phyloP scores from a whole-genome alignment of 2,797 vertebrate species.

The Myotis findleyi region DNA sequence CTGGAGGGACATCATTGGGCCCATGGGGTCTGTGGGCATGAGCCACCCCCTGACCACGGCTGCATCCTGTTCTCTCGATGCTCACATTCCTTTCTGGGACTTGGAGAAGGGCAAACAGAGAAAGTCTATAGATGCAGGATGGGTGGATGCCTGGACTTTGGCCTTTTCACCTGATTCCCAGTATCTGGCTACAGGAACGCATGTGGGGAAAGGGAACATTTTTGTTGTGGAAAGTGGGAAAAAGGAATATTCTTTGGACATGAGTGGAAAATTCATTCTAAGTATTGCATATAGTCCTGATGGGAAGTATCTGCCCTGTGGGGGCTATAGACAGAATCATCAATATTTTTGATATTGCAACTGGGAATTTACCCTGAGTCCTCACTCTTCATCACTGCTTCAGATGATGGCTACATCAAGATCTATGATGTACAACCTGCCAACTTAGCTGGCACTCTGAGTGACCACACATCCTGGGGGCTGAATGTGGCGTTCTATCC shows the following conservation, averaged over 20 bases:
- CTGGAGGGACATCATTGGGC: slow-evolving; percentile 97
- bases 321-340: slow-evolving; percentile 98
- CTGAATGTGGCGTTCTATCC: slow-evolving; percentile 97
- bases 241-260: slow-evolving; percentile 98
- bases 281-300: slow-evolving; percentile 99
- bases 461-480: slow-evolving; percentile 97
- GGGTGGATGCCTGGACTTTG: slow-evolving; percentile 96
- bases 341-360: slow-evolving; percentile 99
- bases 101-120: slow-evolving; percentile 97
- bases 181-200: slow-evolving; percentile 97
- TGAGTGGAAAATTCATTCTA: slow-evolving; percentile 98
- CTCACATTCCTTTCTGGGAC: slow-evolving; percentile 99
- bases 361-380: slow-evolving; percentile 99
- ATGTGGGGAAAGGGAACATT: slow-evolving; percentile 98
- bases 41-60: slow-evolving; percentile 95
- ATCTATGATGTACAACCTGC: slow-evolving; percentile 97
- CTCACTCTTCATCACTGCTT: slow-evolving; percentile 97
- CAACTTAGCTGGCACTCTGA: slow-evolving; percentile 95
- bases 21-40: slow-evolving; percentile 97
- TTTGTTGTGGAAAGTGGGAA: slow-evolving; percentile 98
- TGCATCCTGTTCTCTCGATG: slow-evolving; percentile 97
- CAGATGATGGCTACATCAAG: slow-evolving; percentile 98
- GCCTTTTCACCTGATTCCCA: slow-evolving; percentile 98
- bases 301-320: slow-evolving; percentile 97
- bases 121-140: slow-evolving; percentile 98